Evolutionary conservation across 2,113 vertebrate species (phyloP).

Genomic region (Myiozetetes cayanensis): DNA sequence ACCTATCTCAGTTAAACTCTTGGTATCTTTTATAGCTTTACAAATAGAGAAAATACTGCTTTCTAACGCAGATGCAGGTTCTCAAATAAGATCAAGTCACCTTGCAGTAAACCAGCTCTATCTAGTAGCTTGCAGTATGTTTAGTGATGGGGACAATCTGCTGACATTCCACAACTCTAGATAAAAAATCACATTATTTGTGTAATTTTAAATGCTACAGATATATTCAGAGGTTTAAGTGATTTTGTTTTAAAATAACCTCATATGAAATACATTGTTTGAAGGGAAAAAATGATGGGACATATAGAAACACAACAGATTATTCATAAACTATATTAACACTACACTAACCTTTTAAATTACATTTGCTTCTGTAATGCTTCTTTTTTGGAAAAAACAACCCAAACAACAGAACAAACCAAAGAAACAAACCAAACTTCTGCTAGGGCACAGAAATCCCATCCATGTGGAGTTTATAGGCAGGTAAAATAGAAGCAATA

Average conservation of each 20-base stretch:
- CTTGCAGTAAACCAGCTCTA: background rate
- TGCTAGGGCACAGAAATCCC: background rate
- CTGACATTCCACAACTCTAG: background rate
- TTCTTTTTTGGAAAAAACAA: background rate
- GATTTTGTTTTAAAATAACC: background rate
- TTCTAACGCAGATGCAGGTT: background rate
- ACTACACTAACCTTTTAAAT: background rate
- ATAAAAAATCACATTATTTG: background rate
- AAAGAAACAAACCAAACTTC: background rate
- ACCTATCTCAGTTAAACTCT: background rate
- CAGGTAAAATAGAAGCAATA: background rate
- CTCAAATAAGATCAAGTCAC: background rate
- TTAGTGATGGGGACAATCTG: background rate
- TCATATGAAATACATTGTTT: background rate
- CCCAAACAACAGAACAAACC: background rate
- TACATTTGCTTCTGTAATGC: background rate
- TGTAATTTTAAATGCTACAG: background rate
- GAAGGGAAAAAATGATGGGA: background rate
- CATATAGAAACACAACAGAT: background rate
- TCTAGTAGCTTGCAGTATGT: background rate
- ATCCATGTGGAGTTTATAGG: background rate
- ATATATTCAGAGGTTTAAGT: background rate
- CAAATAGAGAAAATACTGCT: background rate
- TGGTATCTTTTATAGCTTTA: background rate
- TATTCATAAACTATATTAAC: background rate